Conservation (phyloP, 2,888 invertebrate genomes). For the Hydrotaea diabolus region DNA sequence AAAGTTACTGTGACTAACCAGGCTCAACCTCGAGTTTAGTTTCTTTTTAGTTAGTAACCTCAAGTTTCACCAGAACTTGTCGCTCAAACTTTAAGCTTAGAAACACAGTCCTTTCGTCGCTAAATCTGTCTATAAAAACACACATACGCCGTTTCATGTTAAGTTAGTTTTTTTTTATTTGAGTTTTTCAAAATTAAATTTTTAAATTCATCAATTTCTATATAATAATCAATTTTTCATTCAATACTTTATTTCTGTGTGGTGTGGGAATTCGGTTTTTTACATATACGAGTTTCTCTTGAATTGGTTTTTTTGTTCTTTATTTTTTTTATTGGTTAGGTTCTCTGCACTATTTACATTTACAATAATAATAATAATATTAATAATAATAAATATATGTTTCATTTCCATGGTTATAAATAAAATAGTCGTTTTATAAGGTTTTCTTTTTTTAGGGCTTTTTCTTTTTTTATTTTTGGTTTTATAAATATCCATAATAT, state of each 20-base stretch:
- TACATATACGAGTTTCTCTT: constrained; percentile 55
- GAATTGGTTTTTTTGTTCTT: constrained; percentile 39
- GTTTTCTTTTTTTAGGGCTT: neutral
- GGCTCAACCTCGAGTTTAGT: too few relatives aligned
- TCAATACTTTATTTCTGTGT: constrained; percentile 41
- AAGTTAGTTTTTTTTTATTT: constrained; percentile 67
- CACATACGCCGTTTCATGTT: constrained; percentile 62
- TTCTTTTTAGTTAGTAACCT: too few relatives aligned
- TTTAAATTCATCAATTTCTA: constrained; percentile 62
- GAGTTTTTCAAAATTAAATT: constrained; percentile 67
- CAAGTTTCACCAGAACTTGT: too few relatives aligned
- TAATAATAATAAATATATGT: constrained; percentile 50
- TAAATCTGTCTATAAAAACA: constrained; percentile 30
- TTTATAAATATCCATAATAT: constrained; percentile 44
- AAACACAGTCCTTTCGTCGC: too few relatives aligned
- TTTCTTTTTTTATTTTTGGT: constrained; percentile 19
- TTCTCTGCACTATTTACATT: constrained; percentile 63
- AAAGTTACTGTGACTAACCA: too few relatives aligned
- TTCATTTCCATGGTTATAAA: constrained; percentile 45
- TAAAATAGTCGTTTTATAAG: constrained; percentile 47
- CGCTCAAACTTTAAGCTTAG: too few relatives aligned
- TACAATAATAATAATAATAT: constrained; percentile 42
- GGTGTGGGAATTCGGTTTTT: constrained; percentile 56
- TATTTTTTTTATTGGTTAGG: constrained; percentile 33
- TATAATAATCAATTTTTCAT: constrained; percentile 59